Percentiles rank a stretch among this genome's conserved stretches.
These are phyloP conservation scores for Apostichopus japonicus DNA, from an alignment of 35 echinoderm and acorn worm species.

Conservation along the genomic window DNA sequence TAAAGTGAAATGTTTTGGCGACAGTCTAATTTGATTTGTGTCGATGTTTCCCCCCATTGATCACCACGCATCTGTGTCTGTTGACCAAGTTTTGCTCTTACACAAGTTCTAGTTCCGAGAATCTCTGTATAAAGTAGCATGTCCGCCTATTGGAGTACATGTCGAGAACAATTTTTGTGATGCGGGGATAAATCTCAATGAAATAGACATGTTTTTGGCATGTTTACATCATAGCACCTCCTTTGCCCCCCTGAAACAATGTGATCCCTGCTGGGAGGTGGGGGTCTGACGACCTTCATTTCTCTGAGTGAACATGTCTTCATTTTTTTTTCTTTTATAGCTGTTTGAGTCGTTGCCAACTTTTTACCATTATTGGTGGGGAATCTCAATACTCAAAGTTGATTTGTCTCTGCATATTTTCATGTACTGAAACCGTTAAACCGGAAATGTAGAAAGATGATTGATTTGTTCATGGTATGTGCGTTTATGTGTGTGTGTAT, in stretches of 20 bases:
- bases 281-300: neutral
- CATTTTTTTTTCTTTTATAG: neutral
- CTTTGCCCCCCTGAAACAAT: neutral
- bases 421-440: neutral
- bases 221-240: constrained; percentile 6
- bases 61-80: too few species aligned
- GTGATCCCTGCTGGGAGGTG: neutral
- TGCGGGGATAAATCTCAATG: too few species aligned
- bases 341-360: neutral
- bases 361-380: neutral
- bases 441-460: neutral
- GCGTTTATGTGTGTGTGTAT: too few species aligned
- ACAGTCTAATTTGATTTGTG: too few species aligned
- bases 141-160: too few species aligned
- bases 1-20: too few species aligned
- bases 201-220: constrained; percentile 9
- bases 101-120: too few species aligned
- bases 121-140: too few species aligned
- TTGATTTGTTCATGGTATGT: too few species aligned
- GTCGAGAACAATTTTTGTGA: too few species aligned
- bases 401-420: neutral
- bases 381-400: neutral
- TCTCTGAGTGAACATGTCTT: neutral
- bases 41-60: too few species aligned
- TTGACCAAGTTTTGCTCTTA: too few species aligned